Evolutionary conservation across 2,888 invertebrate species (phyloP).

Genomic region (Marronus borbonicus): DNA sequence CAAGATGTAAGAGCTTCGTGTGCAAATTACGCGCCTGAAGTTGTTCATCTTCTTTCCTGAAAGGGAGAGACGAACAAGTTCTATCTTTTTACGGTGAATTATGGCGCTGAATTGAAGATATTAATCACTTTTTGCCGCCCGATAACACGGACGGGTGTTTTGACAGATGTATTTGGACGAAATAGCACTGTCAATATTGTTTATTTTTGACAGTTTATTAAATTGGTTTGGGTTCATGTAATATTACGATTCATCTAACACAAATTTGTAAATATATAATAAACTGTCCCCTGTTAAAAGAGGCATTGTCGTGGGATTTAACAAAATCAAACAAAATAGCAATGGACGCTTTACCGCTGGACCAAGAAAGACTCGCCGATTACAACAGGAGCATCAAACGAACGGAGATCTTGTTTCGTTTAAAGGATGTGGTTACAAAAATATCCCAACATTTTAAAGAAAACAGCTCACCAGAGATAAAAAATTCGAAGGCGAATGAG

Average conservation of each 20-base stretch:
- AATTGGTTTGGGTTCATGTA: no score
- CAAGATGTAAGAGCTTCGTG: slow-evolving; percentile 14
- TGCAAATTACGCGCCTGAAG: slow-evolving; percentile 2
- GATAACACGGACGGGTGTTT: no score
- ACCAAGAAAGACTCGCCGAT: neutral
- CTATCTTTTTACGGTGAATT: no score
- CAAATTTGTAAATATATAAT: slow-evolving; percentile 13
- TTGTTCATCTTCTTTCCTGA: neutral
- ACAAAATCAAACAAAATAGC: neutral
- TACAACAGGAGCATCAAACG: slow-evolving; percentile 25
- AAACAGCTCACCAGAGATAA: neutral
- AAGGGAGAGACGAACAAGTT: no score
- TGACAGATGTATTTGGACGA: no score
- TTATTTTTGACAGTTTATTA: neutral
- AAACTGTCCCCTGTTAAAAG: slow-evolving; percentile 12
- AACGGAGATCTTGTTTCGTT: neutral
- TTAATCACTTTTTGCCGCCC: no score
- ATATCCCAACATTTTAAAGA: slow-evolving; percentile 27
- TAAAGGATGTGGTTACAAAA: slow-evolving; percentile 18
- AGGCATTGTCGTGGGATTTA: neutral
- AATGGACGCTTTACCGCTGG: neutral
- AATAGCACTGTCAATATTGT: neutral
- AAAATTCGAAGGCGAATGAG: neutral
- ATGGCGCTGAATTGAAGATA: no score
- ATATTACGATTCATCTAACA: no score